A percentile compares a stretch with the other conserved stretches of the same genome.
Evolutionary conservation across 2,797 vertebrate genomes (phyloP).

Genomic region (Glyptemys insculpta): DNA sequence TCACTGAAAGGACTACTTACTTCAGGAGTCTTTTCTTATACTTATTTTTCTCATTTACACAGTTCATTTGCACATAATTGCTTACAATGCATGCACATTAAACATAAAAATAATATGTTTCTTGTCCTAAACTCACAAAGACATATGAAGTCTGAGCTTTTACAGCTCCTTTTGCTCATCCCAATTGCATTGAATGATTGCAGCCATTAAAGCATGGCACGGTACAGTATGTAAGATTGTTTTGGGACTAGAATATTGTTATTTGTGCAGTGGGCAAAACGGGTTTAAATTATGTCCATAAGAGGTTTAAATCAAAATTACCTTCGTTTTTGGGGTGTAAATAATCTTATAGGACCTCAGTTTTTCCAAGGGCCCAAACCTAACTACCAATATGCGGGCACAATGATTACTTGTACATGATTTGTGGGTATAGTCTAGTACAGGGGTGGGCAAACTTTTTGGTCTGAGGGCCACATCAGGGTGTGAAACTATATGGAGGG

Average conservation of each 20-base stretch:
- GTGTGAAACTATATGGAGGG: too few species aligned
- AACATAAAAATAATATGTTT: conserved; percentile 55
- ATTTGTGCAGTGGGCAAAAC: neutral
- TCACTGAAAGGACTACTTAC: conserved; percentile 38
- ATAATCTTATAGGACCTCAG: neutral
- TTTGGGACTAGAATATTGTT: neutral
- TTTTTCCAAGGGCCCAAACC: neutral
- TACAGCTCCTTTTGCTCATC: conserved; percentile 28
- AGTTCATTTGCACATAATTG: conserved; percentile 51
- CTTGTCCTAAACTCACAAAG: conserved; percentile 23
- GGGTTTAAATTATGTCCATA: neutral
- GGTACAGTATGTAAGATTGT: neutral
- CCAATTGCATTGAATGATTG: conserved; percentile 19
- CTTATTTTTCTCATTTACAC: conserved; percentile 25
- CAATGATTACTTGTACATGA: neutral
- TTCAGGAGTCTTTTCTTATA: conserved; percentile 33
- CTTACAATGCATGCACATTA: conserved; percentile 37
- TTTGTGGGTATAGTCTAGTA: neutral
- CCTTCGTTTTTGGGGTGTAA: neutral
- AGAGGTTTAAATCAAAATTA: neutral
- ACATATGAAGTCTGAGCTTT: conserved; percentile 19
- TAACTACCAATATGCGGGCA: neutral
- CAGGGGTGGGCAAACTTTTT: too few species aligned
- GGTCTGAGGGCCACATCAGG: too few species aligned
- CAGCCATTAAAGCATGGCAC: neutral